These are phyloP conservation scores for Leptinotarsa defecta DNA, from an alignment of 1,140 invertebrate species.

Conservation along the genomic window DNA sequence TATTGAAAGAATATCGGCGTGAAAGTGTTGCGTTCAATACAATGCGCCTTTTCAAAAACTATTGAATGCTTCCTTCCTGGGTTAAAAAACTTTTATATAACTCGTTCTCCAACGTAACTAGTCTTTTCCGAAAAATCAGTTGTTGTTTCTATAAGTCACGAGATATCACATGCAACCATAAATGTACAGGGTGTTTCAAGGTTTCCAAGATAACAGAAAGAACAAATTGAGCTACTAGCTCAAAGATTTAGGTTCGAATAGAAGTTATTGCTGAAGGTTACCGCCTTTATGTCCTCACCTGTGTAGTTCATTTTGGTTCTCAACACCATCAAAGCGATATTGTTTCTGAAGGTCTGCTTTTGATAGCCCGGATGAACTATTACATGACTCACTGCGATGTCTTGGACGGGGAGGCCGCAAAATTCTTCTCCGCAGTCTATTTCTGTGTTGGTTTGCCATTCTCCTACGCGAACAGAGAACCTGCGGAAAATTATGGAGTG, in stretches of 20 bases:
- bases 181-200: no score
- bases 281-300: slow-evolving; percentile 56
- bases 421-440: slow-evolving; percentile 71
- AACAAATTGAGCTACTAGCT: no score
- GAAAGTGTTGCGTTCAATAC: neutral
- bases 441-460: slow-evolving; percentile 65
- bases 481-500: slow-evolving; percentile 46
- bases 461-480: slow-evolving; percentile 67
- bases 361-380: slow-evolving; percentile 72
- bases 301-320: slow-evolving; percentile 69
- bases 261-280: no score
- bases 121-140: no score
- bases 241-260: no score
- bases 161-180: no score
- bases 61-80: neutral
- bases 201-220: no score
- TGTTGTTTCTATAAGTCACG: no score
- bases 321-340: slow-evolving; percentile 69
- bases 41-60: neutral
- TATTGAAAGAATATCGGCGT: neutral
- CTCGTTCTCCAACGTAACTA: no score
- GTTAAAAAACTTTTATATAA: neutral
- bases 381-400: slow-evolving; percentile 68
- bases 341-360: slow-evolving; percentile 68
- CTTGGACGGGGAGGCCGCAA: slow-evolving; percentile 67